Evolutionary conservation across 2,113 vertebrate genomes (phyloP), one percentile per base, ranked within the genome.

Genomic region (Clarias gariepinus): DNA sequence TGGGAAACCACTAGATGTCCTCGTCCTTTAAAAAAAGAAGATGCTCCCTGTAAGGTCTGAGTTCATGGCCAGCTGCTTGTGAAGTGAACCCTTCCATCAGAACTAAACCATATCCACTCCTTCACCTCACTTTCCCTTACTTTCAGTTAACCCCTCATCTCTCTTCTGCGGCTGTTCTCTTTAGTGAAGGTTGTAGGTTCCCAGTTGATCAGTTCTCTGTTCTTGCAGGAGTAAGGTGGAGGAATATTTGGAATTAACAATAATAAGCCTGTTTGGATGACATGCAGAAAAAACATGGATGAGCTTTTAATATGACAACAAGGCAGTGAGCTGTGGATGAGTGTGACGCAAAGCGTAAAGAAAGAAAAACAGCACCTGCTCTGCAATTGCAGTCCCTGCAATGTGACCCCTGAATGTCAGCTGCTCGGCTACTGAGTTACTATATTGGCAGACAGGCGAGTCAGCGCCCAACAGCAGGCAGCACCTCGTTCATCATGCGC

Each of bases 361-460:
- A 77, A 64, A 79, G 28, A 68, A 60, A 88, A 41, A 82, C 80
- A 89, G 66, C 90, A 89, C 88, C 88, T 89, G 89, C 86, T 90
- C 78, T 86, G 83, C 53, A 63, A 84, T 79, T 66, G 80, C 88
- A 86, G 68, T 85, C 71, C 12, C 81, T 86, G 81, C 90, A 86
- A 90, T 90, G 90, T 88, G 88, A 86, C 88, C 88, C 63, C 88
- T 86, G 84, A 90, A 89, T 86, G 88, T 90, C 90, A 89, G 86
- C 83, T 76, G 73, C 81, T 69, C 61, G 60, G 86, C 88, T 90
- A 85, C 90, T 74, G 82, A 89, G 84, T 90, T 88, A 82, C 90
- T 88, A 88, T 89, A 89, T 82, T 90, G 87, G 90, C 90, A 89
- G 87, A 69, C 9, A 63, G 83, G 73, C 58, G 82, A 89, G 86